phyloP scores from a whole-genome alignment of 2,888 invertebrate species.

The Plebejus argus region DNA sequence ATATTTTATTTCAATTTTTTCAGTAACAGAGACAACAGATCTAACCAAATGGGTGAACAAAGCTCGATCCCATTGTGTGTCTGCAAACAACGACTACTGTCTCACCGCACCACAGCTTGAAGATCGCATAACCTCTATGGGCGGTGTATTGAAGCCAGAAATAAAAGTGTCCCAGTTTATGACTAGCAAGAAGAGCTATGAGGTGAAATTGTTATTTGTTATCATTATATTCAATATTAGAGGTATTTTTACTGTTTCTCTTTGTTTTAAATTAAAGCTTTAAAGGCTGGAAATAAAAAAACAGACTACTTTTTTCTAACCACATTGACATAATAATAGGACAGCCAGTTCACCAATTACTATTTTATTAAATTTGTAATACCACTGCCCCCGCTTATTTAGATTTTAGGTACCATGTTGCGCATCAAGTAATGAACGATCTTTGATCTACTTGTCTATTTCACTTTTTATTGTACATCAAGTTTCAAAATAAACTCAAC shows the following conservation, averaged over 20 bases:
- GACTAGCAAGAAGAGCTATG: conserved; percentile 90
- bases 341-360: no score
- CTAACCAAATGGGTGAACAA: conserved; percentile 56
- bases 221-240: neutral
- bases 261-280: no score
- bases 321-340: no score
- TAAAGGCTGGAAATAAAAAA: no score
- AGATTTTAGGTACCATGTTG: no score
- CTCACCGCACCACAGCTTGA: conserved; percentile 64
- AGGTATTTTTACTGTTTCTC: neutral
- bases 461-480: no score
- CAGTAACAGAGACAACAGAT: conserved; percentile 50
- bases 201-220: conserved; percentile 67
- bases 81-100: conserved; percentile 66
- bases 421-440: no score
- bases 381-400: no score
- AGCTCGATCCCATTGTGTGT: conserved; percentile 54
- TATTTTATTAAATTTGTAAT: no score
- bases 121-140: conserved; percentile 57
- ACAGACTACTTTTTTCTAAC: no score
- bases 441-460: no score
- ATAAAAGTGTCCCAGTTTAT: conserved; percentile 85
- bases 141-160: conserved; percentile 57
- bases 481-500: neutral
- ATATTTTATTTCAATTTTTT: no score